These are phyloP conservation scores for Tubulanus polymorphus DNA, from an alignment of 2,888 invertebrate species.

Conservation along the genomic window DNA sequence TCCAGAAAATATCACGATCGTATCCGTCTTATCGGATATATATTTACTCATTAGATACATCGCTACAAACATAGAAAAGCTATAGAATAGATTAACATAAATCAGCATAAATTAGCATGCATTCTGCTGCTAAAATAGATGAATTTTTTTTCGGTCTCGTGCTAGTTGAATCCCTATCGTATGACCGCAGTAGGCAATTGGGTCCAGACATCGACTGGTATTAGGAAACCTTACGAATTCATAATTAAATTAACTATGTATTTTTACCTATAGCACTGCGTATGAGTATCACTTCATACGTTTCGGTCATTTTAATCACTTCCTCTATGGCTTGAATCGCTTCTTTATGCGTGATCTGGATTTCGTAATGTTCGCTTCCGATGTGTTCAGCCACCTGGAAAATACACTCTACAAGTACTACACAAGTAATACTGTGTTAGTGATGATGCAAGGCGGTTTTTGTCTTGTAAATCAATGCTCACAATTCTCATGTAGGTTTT, in stretches of 20 bases:
- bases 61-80: constrained; percentile 46
- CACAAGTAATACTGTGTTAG: background rate
- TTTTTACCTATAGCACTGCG: constrained; percentile 65
- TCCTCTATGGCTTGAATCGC: constrained; percentile 67
- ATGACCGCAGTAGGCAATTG: too few species aligned
- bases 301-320: constrained; percentile 80
- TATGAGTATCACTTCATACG: constrained; percentile 78
- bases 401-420: too few species aligned
- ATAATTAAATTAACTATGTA: too few species aligned
- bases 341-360: constrained; percentile 74
- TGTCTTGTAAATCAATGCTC: background rate
- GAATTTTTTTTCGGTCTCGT: too few species aligned
- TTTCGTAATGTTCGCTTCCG: constrained; percentile 81
- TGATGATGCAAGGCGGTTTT: background rate
- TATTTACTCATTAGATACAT: constrained; percentile 77
- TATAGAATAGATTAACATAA: too few species aligned
- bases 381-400: constrained; percentile 65
- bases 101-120: too few species aligned
- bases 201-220: too few species aligned
- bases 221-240: too few species aligned
- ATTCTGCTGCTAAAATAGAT: too few species aligned
- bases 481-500: background rate
- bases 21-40: constrained; percentile 73
- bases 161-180: too few species aligned
- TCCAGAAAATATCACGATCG: constrained; percentile 77